These are phyloP conservation scores for Ceyx margarethae DNA, from an alignment of 2,113 vertebrate species.

Conservation along the genomic window DNA sequence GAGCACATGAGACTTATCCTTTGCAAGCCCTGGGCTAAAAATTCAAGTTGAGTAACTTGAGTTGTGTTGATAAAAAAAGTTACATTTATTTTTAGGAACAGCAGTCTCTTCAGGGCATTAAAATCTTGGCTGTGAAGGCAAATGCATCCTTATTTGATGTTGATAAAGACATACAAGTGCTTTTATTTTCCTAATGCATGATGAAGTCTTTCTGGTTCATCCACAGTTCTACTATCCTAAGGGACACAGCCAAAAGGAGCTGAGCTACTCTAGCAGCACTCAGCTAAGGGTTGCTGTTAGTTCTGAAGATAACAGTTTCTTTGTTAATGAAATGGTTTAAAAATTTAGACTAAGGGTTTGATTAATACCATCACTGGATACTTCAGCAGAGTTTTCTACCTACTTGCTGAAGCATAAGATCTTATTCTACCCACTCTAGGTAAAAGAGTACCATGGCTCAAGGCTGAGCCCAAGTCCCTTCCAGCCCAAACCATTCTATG, in stretches of 20 bases:
- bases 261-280: background rate
- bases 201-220: constrained; percentile 58
- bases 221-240: background rate
- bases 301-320: background rate
- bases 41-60: constrained; percentile 16
- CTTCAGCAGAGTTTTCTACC: background rate
- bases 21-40: background rate
- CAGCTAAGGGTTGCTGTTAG: background rate
- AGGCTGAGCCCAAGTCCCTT: background rate
- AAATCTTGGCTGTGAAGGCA: constrained; percentile 42
- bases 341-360: background rate
- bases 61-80: constrained; percentile 21
- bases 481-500: no score
- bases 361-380: background rate
- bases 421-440: background rate
- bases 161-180: constrained; percentile 39
- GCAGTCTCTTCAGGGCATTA: background rate
- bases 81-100: constrained; percentile 41
- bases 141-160: background rate
- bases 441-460: background rate
- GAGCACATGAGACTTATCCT: background rate
- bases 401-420: background rate
- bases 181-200: constrained; percentile 40
- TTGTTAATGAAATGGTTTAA: background rate
- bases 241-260: background rate